phyloP scores from a whole-genome alignment of 2,797 vertebrate genomes.

The Microtus californicus region DNA sequence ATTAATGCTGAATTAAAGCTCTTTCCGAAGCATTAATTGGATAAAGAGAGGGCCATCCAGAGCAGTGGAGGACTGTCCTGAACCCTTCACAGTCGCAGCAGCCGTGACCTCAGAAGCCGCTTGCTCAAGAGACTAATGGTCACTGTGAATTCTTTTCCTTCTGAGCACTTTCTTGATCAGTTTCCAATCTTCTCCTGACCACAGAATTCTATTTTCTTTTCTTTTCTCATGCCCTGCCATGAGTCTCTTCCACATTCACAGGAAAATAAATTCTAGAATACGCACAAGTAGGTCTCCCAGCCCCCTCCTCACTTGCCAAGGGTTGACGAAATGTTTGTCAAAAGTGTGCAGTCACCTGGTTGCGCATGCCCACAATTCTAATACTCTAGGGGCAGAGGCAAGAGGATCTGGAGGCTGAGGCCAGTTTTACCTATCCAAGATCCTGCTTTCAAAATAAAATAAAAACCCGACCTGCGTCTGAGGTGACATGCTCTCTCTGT shows the following conservation, averaged over 20 bases:
- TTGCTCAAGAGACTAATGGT: not conserved
- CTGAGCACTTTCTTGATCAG: not conserved
- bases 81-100: not conserved
- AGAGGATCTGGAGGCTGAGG: not conserved
- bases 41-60: slow-evolving; percentile 41
- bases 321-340: not conserved
- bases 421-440: not conserved
- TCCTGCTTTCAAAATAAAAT: not conserved
- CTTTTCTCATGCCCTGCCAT: not conserved
- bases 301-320: not conserved
- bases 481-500: not conserved
- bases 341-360: not conserved
- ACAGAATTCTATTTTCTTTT: not conserved
- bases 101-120: slow-evolving; percentile 28
- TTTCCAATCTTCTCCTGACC: slow-evolving; percentile 37
- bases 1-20: slow-evolving; percentile 73
- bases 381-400: not conserved
- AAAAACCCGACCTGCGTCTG: not conserved
- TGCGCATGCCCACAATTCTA: not conserved
- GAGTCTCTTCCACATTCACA: slow-evolving; percentile 14
- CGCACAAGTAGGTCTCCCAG: not conserved
- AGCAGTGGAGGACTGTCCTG: not conserved
- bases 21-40: slow-evolving; percentile 61
- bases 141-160: slow-evolving; percentile 32
- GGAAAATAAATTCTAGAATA: slow-evolving; percentile 37